Base-by-base conservation (phyloP, 2,797 vertebrate species). In the Crocidura indochinensis region DNA sequence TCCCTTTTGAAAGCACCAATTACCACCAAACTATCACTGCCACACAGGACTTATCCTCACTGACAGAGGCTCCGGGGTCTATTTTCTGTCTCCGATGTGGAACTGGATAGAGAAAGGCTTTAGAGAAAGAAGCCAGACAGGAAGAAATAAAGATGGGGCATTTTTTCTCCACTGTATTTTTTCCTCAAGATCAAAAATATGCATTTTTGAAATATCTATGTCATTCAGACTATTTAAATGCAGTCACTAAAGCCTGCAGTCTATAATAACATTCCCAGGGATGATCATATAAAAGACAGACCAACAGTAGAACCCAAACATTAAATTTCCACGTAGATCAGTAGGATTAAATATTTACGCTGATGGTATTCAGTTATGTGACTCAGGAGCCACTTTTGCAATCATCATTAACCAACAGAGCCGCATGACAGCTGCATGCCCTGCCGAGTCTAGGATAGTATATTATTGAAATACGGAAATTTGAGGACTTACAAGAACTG, bases 341-440 rank as follows among this genome's bases (percentile, higher is more conserved):
- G 72, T 64, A 60, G 49, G 79, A 87, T 93, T 84, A 92, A 91
- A 87, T 87, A 90, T 91, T 71, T 84, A 87, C 24, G 26, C 49
- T 31, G 12, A 9, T 67, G 51, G 15, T 38, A 15, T 53, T 85
- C 69, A 73, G 90, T 27, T 72, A 49, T 31, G 60, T 77, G 90
- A 82, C 83, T 85, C 4, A 2, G 80, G 68, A 94, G 82, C 72
- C 85, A 77, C 85, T 95, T 90, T 29, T 69, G 69, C 78, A 74
- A 73, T 94, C 87, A 91, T 89, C 71, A 27, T 69, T 82, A 80
- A 20, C 91, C 83, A 65, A 49, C 29, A 62, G 85, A 87, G 68
- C 74, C 10, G 1, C 73, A 0, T 7, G 91, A 14, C 84, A 49
- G 51, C 84, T 19, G 38, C 24, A 24, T 2, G 11, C 79, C 91